Conservation (phyloP, 1,140 invertebrate genomes). For the Thalassaphorura encarpata region DNA sequence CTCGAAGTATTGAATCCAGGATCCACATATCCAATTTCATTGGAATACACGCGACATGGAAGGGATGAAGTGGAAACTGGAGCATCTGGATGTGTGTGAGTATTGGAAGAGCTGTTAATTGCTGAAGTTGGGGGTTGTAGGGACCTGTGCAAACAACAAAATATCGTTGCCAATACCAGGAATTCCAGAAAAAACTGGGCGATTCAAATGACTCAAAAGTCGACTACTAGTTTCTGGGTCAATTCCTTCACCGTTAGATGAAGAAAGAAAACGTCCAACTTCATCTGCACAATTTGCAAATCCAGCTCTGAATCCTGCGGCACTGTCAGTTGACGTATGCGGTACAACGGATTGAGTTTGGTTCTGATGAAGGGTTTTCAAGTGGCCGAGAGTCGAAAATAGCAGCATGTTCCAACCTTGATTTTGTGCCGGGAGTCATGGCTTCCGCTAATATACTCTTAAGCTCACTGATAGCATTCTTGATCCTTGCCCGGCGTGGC, state of each 20-base stretch:
- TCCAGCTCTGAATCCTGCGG: conserved; percentile 44
- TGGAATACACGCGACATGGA: conserved; percentile 49
- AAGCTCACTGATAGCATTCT: conserved; percentile 72
- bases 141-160: neutral
- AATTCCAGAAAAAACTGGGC: neutral
- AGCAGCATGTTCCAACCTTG: conserved; percentile 79
- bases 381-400: conserved; percentile 74
- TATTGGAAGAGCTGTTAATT: neutral
- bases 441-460: conserved; percentile 73
- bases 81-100: conserved; percentile 4
- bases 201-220: neutral
- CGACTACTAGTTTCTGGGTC: neutral
- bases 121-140: neutral
- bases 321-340: neutral
- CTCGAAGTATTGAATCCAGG: conserved; percentile 34
- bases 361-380: conserved; percentile 61
- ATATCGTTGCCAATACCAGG: neutral
- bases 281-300: conserved; percentile 61
- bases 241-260: neutral
- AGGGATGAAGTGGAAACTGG: conserved; percentile 37
- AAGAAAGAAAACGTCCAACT: conserved; percentile 33
- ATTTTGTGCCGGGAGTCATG: conserved; percentile 75
- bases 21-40: conserved; percentile 51
- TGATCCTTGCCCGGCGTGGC: conserved; percentile 70
- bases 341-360: conserved; percentile 52